phyloP scores from a whole-genome alignment of 2,113 vertebrate species.

The Meles meles region DNA sequence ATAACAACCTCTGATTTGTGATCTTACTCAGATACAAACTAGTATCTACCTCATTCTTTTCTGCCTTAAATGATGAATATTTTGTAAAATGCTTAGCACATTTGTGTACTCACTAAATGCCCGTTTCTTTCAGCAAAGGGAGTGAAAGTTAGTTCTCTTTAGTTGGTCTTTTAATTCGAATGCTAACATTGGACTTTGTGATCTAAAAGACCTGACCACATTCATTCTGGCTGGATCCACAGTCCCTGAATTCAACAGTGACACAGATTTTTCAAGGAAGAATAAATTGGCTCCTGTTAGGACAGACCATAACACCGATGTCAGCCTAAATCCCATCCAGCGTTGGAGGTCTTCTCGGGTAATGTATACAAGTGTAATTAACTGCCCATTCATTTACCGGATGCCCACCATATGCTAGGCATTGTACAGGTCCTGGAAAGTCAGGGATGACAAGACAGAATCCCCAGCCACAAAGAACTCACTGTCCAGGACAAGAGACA shows the following conservation, averaged over 20 bases:
- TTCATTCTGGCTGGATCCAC: neutral
- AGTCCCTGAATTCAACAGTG: neutral
- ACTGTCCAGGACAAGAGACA: neutral
- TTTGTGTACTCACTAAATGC: neutral
- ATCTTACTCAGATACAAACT: constrained; percentile 11
- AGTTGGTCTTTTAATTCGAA: neutral
- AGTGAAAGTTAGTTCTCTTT: neutral
- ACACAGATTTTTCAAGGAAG: neutral
- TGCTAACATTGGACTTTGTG: neutral
- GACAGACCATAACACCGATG: neutral
- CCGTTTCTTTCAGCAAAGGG: neutral
- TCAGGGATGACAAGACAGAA: neutral
- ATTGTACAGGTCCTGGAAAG: neutral
- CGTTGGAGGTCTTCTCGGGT: neutral
- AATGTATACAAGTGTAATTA: neutral
- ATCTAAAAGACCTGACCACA: neutral
- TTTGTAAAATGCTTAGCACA: neutral
- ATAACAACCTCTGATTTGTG: neutral
- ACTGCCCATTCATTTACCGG: neutral
- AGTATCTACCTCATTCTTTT: neutral
- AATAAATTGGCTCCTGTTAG: neutral
- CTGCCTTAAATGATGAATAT: neutral
- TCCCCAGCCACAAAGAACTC: neutral
- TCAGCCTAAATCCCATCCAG: neutral
- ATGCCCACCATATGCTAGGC: neutral